Conservation (phyloP, 1,140 invertebrate species). For the Aphaenogaster floridana region DNA sequence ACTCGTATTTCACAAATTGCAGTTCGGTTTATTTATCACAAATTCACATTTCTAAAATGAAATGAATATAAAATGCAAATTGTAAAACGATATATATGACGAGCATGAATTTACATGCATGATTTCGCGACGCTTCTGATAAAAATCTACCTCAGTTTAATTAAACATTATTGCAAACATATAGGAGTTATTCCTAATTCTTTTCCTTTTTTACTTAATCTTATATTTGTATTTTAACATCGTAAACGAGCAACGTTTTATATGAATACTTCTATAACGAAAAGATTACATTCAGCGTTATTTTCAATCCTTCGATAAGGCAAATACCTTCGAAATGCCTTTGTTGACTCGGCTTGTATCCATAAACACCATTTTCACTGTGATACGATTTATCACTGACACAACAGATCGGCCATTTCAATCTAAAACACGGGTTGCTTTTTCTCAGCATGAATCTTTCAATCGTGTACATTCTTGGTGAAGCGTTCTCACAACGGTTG, state of each 20-base stretch:
- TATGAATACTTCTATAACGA: background rate
- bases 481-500: background rate
- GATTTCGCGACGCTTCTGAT: background rate
- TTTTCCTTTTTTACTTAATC: background rate
- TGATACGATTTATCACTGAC: slow-evolving; percentile 84
- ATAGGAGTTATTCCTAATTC: background rate
- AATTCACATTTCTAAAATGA: background rate
- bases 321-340: slow-evolving; percentile 85
- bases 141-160: background rate
- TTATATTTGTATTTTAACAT: background rate
- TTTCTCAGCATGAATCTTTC: background rate
- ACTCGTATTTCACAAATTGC: background rate
- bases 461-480: slow-evolving; percentile 48
- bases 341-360: slow-evolving; percentile 85
- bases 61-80: background rate
- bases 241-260: background rate
- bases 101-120: background rate
- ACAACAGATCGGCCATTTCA: background rate
- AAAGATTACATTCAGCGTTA: background rate
- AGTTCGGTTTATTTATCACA: background rate
- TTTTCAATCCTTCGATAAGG: background rate
- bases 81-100: too few species aligned
- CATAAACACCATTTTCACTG: slow-evolving; percentile 88
- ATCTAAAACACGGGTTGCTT: background rate
- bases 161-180: background rate